A percentile compares a stretch with the other conserved stretches of the same genome.
phyloP scores from a whole-genome alignment of 1,140 invertebrate genomes.

The Argopecten irradians region DNA sequence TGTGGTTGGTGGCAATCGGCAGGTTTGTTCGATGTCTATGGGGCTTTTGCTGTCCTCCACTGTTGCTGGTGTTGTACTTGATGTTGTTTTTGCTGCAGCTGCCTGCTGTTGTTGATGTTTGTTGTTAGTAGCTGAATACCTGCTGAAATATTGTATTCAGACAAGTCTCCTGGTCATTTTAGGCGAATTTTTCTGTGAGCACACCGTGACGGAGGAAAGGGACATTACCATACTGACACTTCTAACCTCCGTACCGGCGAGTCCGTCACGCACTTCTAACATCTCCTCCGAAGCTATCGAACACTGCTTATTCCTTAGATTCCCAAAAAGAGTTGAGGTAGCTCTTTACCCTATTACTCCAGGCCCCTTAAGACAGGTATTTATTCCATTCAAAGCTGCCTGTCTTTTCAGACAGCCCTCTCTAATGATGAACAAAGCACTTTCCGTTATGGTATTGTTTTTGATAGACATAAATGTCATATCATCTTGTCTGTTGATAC shows the following conservation, averaged over 20 bases:
- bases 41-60: background rate
- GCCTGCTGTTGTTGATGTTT: no score
- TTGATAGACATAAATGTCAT: background rate
- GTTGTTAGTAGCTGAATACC: background rate
- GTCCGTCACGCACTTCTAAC: background rate
- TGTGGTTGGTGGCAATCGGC: background rate
- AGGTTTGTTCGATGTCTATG: background rate
- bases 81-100: background rate
- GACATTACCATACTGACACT: no score
- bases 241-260: background rate
- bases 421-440: background rate
- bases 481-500: background rate
- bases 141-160: background rate
- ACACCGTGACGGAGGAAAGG: no score
- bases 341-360: slow-evolving; percentile 13
- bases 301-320: background rate
- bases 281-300: background rate
- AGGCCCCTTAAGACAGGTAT: background rate
- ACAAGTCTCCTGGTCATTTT: background rate
- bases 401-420: slow-evolving; percentile 25
- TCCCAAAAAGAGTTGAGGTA: background rate
- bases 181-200: background rate
- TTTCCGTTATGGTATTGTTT: background rate
- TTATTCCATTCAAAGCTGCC: background rate
- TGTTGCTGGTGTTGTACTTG: background rate